These are phyloP conservation scores for Antennarius striatus DNA, from an alignment of 2,113 vertebrate species.

Conservation along the genomic window DNA sequence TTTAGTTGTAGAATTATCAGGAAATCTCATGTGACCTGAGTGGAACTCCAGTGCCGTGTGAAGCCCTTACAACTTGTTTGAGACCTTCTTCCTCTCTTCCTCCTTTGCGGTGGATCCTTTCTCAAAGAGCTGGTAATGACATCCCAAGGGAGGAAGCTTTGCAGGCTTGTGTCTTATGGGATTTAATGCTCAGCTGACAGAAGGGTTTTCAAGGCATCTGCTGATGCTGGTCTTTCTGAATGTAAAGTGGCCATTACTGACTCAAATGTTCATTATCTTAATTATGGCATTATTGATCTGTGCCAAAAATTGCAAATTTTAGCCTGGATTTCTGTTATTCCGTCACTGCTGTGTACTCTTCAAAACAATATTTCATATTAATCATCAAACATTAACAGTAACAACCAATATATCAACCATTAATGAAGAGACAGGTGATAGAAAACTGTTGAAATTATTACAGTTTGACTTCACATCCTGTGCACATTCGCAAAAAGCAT, in stretches of 20 bases:
- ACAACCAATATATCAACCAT: neutral
- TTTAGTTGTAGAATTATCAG: neutral
- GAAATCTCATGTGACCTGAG: neutral
- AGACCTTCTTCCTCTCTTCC: constrained; percentile 8
- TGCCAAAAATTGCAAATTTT: neutral
- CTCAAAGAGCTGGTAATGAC: constrained; percentile 46
- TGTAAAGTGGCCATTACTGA: neutral
- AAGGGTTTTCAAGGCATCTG: neutral
- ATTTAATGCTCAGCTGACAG: constrained; percentile 2
- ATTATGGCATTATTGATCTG: neutral
- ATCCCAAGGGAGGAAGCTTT: constrained; percentile 22
- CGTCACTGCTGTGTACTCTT: neutral
- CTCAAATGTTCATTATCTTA: neutral
- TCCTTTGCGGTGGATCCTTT: constrained; percentile 1
- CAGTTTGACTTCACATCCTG: neutral
- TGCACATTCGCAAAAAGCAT: neutral
- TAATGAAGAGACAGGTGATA: neutral
- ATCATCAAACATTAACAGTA: neutral
- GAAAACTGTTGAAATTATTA: neutral
- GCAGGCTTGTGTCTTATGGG: constrained; percentile 6
- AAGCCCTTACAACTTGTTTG: constrained; percentile 10
- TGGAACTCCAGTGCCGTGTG: constrained; percentile 1
- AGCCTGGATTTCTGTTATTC: neutral
- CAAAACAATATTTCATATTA: neutral
- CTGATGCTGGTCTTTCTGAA: constrained; percentile 1